Percentiles rank a stretch among this genome's conserved stretches.
These are phyloP conservation scores for Andinoacara biseriatus DNA, from an alignment of 2,113 vertebrate species.

Conservation along the genomic window DNA sequence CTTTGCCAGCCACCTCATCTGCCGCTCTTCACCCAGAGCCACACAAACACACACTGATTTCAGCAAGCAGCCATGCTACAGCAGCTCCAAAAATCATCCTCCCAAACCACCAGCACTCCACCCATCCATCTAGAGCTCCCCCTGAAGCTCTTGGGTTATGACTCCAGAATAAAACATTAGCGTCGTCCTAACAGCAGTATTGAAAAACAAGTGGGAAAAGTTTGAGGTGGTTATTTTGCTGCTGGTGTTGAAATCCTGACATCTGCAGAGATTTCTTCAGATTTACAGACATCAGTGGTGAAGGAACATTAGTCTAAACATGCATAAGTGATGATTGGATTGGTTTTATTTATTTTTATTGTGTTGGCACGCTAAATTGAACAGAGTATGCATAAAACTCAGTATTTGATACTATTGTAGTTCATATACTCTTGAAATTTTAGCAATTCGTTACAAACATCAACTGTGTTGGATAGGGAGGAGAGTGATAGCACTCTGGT, in stretches of 20 bases:
- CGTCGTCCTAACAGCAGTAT: slow-evolving; percentile 1
- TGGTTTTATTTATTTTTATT: neutral
- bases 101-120: neutral
- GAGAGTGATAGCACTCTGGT: neutral
- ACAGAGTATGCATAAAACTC: neutral
- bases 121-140: slow-evolving; percentile 14
- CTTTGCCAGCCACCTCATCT: slow-evolving; percentile 50
- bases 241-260: neutral
- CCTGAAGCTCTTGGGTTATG: slow-evolving; percentile 3
- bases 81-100: slow-evolving; percentile 8
- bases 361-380: neutral
- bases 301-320: neutral
- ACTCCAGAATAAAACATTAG: slow-evolving; percentile 32
- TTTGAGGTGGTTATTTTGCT: neutral
- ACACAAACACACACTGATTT: slow-evolving; percentile 26
- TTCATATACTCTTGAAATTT: neutral
- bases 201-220: neutral
- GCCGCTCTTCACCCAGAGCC: slow-evolving; percentile 11
- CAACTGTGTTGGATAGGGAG: neutral
- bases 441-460: slow-evolving; percentile 2
- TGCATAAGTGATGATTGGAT: neutral
- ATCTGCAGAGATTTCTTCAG: neutral
- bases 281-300: neutral
- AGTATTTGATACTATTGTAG: neutral
- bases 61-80: slow-evolving; percentile 8